These are phyloP conservation scores for Bicyclus anynana DNA, from an alignment of 1,140 invertebrate genomes.

Conservation along the genomic window DNA sequence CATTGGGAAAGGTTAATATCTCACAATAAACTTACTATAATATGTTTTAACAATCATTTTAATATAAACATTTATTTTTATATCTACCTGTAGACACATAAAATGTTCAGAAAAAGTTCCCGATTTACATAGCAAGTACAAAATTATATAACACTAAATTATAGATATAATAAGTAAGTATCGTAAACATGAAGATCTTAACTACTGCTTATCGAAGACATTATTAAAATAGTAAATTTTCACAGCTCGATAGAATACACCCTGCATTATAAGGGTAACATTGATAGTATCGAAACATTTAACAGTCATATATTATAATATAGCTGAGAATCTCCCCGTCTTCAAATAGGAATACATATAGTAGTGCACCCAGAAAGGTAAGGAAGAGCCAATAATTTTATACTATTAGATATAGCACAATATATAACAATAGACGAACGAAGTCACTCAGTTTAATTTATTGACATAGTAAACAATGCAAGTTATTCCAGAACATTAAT, in stretches of 20 bases:
- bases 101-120: slow-evolving; percentile 16
- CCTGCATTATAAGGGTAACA: slow-evolving; percentile 4
- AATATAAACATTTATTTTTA: slow-evolving; percentile 21
- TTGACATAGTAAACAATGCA: too few relatives aligned
- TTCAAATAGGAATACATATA: too few relatives aligned
- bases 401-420: too few relatives aligned
- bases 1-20: slow-evolving; percentile 3
- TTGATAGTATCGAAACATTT: background rate
- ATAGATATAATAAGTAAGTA: background rate
- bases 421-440: too few relatives aligned
- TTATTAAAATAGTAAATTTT: slow-evolving; percentile 13
- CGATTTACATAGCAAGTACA: slow-evolving; percentile 13
- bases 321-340: too few relatives aligned
- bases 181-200: slow-evolving; percentile 16
- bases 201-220: background rate
- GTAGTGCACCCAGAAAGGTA: too few relatives aligned
- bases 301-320: too few relatives aligned
- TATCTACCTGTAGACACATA: slow-evolving; percentile 17
- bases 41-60: slow-evolving; percentile 20
- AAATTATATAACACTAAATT: slow-evolving; percentile 16
- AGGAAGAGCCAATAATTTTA: too few relatives aligned
- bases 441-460: too few relatives aligned
- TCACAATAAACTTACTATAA: slow-evolving; percentile 1
- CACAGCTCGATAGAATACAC: slow-evolving; percentile 18
- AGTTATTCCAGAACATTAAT: too few relatives aligned